Conservation (phyloP, 2,797 vertebrate genomes). For the Echeneis naucrates region DNA sequence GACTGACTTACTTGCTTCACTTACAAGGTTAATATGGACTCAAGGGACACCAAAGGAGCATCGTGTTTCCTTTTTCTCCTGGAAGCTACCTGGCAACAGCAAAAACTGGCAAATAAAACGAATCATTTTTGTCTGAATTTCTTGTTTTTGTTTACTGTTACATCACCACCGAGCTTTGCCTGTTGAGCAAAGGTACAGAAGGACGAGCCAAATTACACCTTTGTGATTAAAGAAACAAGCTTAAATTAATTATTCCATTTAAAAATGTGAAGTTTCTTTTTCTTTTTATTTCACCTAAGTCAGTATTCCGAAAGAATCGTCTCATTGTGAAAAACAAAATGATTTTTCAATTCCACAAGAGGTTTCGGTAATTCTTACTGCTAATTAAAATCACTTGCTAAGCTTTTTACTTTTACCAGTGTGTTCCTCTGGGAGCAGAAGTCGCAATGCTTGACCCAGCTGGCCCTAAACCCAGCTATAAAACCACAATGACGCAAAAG, state of each 20-base stretch:
- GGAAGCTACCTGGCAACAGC: slow-evolving; percentile 1
- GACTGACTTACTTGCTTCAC: slow-evolving; percentile 74
- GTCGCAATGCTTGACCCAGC: slow-evolving; percentile 53
- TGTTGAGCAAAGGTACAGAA: background rate
- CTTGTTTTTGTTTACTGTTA: background rate
- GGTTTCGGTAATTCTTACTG: slow-evolving; percentile 7
- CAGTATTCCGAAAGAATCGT: background rate
- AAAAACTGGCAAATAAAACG: slow-evolving; percentile 7
- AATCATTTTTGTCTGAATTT: background rate
- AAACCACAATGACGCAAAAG: slow-evolving; percentile 68
- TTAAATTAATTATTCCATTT: background rate
- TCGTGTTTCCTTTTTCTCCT: slow-evolving; percentile 20
- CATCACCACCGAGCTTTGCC: background rate
- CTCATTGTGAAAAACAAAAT: slow-evolving; percentile 9
- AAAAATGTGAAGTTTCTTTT: slow-evolving; percentile 8
- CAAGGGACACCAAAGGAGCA: slow-evolving; percentile 31
- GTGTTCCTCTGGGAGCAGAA: slow-evolving; percentile 39
- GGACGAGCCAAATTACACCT: background rate
- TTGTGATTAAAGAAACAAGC: background rate
- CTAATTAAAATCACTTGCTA: slow-evolving; percentile 31
- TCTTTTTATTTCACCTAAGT: background rate
- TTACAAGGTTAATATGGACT: slow-evolving; percentile 73
- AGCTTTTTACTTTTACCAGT: slow-evolving; percentile 38
- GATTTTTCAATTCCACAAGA: background rate
- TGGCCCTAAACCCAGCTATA: slow-evolving; percentile 47